Base-by-base conservation (phyloP, 2,888 invertebrate species). In the Gymnocheta viridis region DNA sequence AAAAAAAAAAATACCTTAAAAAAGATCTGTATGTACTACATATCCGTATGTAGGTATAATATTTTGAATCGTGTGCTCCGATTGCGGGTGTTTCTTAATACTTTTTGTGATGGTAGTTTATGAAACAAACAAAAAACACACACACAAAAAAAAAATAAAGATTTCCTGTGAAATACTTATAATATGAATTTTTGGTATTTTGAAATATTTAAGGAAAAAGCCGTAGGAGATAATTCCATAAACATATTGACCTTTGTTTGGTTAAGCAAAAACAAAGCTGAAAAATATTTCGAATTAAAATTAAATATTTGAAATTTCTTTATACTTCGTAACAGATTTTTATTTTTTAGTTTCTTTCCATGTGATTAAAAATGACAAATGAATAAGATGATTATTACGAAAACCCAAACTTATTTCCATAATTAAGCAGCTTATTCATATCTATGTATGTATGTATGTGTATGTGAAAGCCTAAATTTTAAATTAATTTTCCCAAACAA, bases 101-200 rank as follows among this genome's bases (percentile, higher is more conserved):
- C 47, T 54, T 72, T 66, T 49, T 49, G 44, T 32, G 60, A 49
- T 47, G 56, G 41, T 58, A 14, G 38, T 29, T 62, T 69, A 12
- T 47, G 29, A 41, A 10, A 17, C 32, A 32, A n/a, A 58, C 41
- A 9, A 14, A 32, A 32, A n/a, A 60, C 24, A 54, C 24, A 12
- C 35, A 78, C 41, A 29, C 44, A 38, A 69, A 12, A 64, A 38
- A 69, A 12, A 64, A 74, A 44, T 47, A n/a, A 70, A 85, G 74
- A 86, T 85, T 86, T 86, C 86, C 82, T 84, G 83, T 84, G 86
- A 86, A 86, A 84, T 82, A 81, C 73, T 74, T 85, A 22, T 56
- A 41, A 74, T 67, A 58, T 54, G 69, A 81, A 58, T 67, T 51
- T 66, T 66, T 72, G 27, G 22, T 27, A 17, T 74, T 82, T 74